Evolutionary conservation across 2,797 vertebrate genomes (phyloP).

Genomic region (Falco concolor): DNA sequence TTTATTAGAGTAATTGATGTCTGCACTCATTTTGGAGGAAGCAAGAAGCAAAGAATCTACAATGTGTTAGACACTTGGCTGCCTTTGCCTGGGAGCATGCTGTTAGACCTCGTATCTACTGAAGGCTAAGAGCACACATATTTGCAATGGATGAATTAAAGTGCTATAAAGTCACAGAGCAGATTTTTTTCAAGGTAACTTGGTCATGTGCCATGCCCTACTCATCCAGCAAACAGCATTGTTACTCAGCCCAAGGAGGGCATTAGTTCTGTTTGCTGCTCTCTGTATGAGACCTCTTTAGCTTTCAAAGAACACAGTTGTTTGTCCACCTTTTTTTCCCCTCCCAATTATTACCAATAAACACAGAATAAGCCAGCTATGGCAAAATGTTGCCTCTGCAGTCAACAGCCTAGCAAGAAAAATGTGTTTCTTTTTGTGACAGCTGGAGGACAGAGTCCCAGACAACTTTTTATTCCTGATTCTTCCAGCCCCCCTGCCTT

Average conservation of each 20-base stretch:
- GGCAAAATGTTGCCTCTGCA: background rate
- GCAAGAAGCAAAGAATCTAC: background rate
- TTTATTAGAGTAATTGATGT: background rate
- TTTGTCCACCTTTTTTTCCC: background rate
- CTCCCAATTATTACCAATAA: background rate
- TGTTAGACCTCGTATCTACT: background rate
- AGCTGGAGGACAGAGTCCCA: background rate
- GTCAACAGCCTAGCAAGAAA: background rate
- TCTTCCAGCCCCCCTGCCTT: background rate
- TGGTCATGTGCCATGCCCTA: background rate
- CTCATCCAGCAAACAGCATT: background rate
- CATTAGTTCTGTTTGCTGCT: background rate
- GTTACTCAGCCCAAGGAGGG: background rate
- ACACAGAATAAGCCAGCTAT: background rate
- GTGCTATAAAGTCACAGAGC: background rate
- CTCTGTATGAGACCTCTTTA: background rate
- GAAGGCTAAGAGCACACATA: background rate
- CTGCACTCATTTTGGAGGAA: background rate
- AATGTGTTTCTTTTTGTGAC: background rate
- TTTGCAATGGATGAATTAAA: background rate
- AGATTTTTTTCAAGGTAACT: background rate
- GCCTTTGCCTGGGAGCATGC: background rate
- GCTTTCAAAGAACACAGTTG: background rate
- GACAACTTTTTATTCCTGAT: background rate
- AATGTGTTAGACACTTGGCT: background rate